Evolutionary conservation across 1,140 invertebrate species (phyloP), one percentile per base, ranked within the genome.

Genomic region (Solenopsis invicta): DNA sequence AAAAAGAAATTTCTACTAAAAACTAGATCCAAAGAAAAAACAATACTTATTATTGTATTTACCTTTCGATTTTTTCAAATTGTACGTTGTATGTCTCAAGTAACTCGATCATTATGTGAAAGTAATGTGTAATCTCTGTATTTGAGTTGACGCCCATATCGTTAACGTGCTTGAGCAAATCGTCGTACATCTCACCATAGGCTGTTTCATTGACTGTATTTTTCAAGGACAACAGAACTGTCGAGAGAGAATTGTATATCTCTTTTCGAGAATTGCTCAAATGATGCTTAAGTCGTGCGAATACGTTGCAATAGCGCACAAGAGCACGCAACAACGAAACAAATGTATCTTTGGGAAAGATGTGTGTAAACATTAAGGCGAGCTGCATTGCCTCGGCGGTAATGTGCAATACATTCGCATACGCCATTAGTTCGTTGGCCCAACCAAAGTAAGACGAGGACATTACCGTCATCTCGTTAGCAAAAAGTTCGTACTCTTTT

Each of bases 381-480:
- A 94, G 87, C 0, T 87, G 72, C 48, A 91, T 91, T 2, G 92
- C 91, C 61, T 94, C 93, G 2, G 93, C 89, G 0, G 92, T 94
- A 0, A 94, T 74, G 12, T 85, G 82, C 21, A 92, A 74, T 3
- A 94, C 72, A n/a, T 91, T 72, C 34, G 92, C 61, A 29, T 72
- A 94, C 0, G 86, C 89, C 1, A 91, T 88, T 0, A 82, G 13
- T 50, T 88, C 85, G 50, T 89, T 72, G 6, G 62, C 54, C 78
- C 87, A 94, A 8, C 90, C 64, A 21, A 93, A 91, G 29, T 50
- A 10, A 13, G 81, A 86, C 86, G 77, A 91, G 13, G 88, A 85
- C 0, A 87, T 41, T 8, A 86, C 37, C 4, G 56, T 87, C 4
- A 88, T 13, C 9, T 93, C 2, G 2, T 34, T 10, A 78, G 64